Percentiles rank a stretch among this genome's conserved stretches.
phyloP scores from a whole-genome alignment of 2,113 vertebrate species.

The Oryctolagus cuniculus region mOryCun1.1 NC_091453.1:20402501-20403000 shows the following conservation, averaged over 20 bases:
- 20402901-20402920: background rate
- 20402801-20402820: background rate
- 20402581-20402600: background rate
- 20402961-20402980: background rate
- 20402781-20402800: background rate
- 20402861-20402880: background rate
- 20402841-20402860: background rate
- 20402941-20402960: background rate
- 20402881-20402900: background rate
- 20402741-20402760: background rate
- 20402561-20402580: background rate
- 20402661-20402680: background rate
- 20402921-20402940: background rate
- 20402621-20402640: background rate
- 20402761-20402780: constrained; percentile 1
- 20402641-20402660: background rate
- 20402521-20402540: background rate
- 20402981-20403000: background rate
- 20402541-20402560: background rate
- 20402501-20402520: background rate
- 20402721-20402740: accelerated
- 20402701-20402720: background rate
- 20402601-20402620: background rate
- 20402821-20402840: background rate
- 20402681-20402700: background rate